Percentiles rank a stretch among this genome's conserved stretches.
Evolutionary conservation across 2,113 vertebrate species (phyloP).

Genomic region (Copsychus sechellarum): DNA sequence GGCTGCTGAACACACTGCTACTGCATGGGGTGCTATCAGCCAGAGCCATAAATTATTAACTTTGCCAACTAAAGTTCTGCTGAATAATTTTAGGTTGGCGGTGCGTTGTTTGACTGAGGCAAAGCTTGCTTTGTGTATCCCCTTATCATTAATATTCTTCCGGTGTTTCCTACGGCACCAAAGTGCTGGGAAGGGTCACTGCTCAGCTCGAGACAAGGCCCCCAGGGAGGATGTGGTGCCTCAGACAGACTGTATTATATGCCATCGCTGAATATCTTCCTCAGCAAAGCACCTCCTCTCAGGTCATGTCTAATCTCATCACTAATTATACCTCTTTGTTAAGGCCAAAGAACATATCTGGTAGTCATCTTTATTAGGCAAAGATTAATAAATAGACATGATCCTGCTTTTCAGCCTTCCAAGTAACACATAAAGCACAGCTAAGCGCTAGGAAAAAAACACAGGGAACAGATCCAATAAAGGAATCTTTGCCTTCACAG

Average conservation of each 20-base stretch:
- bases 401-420: not conserved
- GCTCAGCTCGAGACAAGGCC: conserved; percentile 42
- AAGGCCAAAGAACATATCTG: conserved; percentile 56
- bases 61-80: conserved; percentile 40
- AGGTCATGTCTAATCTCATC: conserved; percentile 63
- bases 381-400: conserved; percentile 49
- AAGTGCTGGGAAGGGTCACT: conserved; percentile 50
- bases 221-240: conserved; percentile 45
- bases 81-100: conserved; percentile 9
- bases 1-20: conserved; percentile 16
- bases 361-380: conserved; percentile 50
- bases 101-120: not conserved
- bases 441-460: not conserved
- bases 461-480: not conserved
- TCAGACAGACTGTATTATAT: conserved; percentile 38
- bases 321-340: conserved; percentile 59
- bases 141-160: conserved; percentile 63
- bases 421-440: not conserved
- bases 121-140: conserved; percentile 12
- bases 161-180: not conserved
- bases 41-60: conserved; percentile 67
- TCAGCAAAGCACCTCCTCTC: conserved; percentile 48
- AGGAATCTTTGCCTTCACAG: not conserved
- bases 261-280: not conserved
- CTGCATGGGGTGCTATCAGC: conserved; percentile 30